A percentile compares a stretch with the other conserved stretches of the same genome.
These are phyloP conservation scores for Hystrix cristata DNA, from an alignment of 2,113 vertebrate species.

Conservation along the genomic window DNA sequence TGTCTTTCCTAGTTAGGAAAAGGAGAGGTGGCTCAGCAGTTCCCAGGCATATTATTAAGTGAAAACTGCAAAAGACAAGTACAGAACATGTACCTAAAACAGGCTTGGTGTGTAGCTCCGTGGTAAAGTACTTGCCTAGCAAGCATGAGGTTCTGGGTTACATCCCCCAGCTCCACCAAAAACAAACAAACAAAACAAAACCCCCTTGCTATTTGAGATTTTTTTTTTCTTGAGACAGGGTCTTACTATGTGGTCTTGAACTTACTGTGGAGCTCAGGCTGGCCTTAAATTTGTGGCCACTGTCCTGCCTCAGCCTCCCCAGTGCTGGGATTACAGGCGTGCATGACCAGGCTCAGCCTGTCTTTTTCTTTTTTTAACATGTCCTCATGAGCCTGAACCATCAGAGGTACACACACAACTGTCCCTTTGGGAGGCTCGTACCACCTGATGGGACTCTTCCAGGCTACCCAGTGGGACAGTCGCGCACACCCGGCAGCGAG, in stretches of 20 bases:
- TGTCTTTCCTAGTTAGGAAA: neutral
- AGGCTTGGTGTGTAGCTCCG: neutral
- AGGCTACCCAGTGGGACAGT: neutral
- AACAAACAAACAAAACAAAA: neutral
- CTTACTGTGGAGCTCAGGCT: neutral
- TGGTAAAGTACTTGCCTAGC: neutral
- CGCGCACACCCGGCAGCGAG: neutral
- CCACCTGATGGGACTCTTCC: neutral
- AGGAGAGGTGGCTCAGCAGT: neutral
- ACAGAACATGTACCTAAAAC: neutral
- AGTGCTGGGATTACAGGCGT: neutral
- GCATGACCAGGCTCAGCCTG: neutral
- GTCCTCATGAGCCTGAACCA: neutral
- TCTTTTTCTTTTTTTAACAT: neutral
- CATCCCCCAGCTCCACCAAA: neutral
- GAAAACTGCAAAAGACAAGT: neutral
- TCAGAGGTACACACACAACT: neutral
- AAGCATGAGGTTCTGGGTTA: no score
- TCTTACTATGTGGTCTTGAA: neutral
- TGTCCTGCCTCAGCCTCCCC: neutral
- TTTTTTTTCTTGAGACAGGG: neutral
- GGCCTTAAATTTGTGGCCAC: neutral
- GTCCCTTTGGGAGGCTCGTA: neutral
- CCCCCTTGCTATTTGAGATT: neutral
- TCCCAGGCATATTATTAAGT: neutral